Base-by-base conservation (phyloP, 1,140 invertebrate species). In the Lineus longissimus region DNA sequence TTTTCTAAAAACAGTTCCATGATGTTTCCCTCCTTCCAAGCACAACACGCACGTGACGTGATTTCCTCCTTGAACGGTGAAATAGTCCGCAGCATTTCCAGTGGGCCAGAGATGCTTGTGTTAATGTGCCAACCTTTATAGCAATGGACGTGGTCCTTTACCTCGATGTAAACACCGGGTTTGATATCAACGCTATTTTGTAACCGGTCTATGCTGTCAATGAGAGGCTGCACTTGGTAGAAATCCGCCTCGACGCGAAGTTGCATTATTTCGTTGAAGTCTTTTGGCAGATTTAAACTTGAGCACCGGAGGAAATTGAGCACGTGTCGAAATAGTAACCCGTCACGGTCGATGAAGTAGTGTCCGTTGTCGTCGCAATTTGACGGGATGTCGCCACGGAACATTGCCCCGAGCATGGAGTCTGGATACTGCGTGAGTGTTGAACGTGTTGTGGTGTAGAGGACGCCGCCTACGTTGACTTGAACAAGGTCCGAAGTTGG, bases 351-450 rank as follows among this genome's bases (percentile, higher is more conserved):
- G 15, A 71, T 67, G 61, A 72, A 72, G 59, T 67, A 64, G 27
- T 60, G 31, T 45, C 67, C 69, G 23, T 60, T 57, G 31, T 62
- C 64, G 36, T 72, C 70, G 29, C 25, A n/a, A 19, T 19, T 51
- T 23, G 47, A 23, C 47, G 47, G 47, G n/a, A 51, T 51, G 47
- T 51, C 47, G 6, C 70, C 70, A 55, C 54, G 63, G 54, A 70
- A 70, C 69, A 70, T 70, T 15, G 68, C 59, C 22, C 63, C 67
- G n/a, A 70, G 36, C 69, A 70, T 70, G 29, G 67, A 69, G 29
- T 70, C 64, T 47, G 61, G 67, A 33, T 64, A 70, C 55, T 55
- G 43, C 25, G 29, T 36, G 13, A 70, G 36, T 25, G 67, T 69
- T 27, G 64, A 62, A 13, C 65, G 43, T 47, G 59, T 55, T 31